Percentiles rank a stretch among this genome's conserved stretches.
Conservation (phyloP, 2,797 vertebrate genomes). For the Macroramphosus scolopax region DNA sequence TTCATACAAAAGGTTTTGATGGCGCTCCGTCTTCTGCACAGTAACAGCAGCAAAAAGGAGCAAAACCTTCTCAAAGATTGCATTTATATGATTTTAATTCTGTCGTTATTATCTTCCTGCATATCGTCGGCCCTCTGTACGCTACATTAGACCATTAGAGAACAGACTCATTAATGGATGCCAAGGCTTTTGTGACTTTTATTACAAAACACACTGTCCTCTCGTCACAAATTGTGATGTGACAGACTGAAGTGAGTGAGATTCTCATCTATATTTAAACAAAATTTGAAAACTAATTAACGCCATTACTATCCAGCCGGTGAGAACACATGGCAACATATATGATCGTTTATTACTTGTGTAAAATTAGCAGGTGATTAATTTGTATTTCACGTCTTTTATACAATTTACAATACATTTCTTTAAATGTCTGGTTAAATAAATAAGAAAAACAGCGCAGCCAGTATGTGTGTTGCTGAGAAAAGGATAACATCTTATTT, state of each 20-base stretch:
- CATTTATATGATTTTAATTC: slow-evolving; percentile 32
- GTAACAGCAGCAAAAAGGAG: slow-evolving; percentile 21
- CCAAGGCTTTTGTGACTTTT: neutral
- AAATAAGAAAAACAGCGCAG: neutral
- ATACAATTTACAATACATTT: slow-evolving; percentile 1
- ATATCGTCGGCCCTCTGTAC: slow-evolving; percentile 6
- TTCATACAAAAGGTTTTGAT: slow-evolving; percentile 69
- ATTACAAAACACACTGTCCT: neutral
- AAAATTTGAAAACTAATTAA: neutral
- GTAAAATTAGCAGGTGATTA: neutral
- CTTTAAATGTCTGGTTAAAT: slow-evolving; percentile 1
- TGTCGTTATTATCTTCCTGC: slow-evolving; percentile 23
- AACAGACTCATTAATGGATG: neutral
- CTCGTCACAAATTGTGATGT: neutral
- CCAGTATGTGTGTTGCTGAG: slow-evolving; percentile 5
- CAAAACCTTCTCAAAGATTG: slow-evolving; percentile 17
- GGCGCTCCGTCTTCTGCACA: slow-evolving; percentile 47
- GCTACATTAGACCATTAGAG: slow-evolving; percentile 1
- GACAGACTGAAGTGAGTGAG: slow-evolving; percentile 7
- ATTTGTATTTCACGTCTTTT: neutral
- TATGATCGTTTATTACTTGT: neutral
- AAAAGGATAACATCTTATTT: slow-evolving; percentile 61
- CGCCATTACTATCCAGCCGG: neutral
- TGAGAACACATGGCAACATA: neutral
- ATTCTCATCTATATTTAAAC: neutral